phyloP scores from a whole-genome alignment of 1,140 invertebrate genomes.

The Venustaconcha ellipsiformis region DNA sequence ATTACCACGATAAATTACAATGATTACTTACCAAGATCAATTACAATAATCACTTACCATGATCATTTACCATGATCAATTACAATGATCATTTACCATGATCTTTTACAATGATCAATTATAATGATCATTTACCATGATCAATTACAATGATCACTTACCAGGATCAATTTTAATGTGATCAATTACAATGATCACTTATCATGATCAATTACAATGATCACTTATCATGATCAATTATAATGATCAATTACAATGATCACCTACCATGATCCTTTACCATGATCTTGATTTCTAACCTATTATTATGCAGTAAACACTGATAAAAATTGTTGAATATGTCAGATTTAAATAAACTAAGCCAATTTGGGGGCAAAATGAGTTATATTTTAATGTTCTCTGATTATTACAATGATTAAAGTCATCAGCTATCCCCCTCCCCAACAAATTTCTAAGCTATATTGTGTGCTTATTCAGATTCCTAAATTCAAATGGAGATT shows the following conservation, averaged over 20 bases:
- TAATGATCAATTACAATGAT: neutral
- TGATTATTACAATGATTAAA: no score
- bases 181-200: neutral
- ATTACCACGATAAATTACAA: neutral
- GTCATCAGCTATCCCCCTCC: no score
- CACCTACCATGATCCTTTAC: neutral
- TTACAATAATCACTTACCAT: neutral
- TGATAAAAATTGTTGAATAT: no score
- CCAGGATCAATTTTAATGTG: constrained; percentile 1
- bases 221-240: neutral
- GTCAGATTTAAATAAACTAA: no score
- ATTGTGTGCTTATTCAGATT: no score
- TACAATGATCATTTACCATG: neutral
- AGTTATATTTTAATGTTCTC: no score
- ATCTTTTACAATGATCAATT: neutral
- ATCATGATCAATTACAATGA: neutral
- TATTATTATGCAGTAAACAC: neutral
- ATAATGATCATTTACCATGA: neutral
- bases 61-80: neutral
- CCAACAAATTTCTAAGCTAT: no score
- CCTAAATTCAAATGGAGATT: no score
- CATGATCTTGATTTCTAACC: neutral
- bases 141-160: neutral
- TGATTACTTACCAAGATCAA: neutral
- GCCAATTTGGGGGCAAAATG: no score